Conservation (phyloP, 2,888 invertebrate species). For the Dioctria rufipes region DNA sequence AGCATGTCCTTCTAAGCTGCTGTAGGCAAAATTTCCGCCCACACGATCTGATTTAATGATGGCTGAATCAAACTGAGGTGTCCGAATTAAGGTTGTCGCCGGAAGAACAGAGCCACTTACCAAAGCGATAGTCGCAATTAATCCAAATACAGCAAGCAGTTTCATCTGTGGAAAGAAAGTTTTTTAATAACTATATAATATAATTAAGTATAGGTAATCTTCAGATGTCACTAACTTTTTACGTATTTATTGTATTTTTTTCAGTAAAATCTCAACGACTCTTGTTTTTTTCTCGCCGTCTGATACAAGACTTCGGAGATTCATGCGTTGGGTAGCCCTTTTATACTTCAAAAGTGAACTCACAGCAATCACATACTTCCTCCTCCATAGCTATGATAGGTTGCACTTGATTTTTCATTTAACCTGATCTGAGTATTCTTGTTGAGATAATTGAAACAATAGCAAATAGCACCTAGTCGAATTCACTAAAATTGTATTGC, state of each 20-base stretch:
- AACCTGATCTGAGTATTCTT: not conserved
- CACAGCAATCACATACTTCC: not conserved
- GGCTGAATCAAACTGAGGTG: conserved; percentile 72
- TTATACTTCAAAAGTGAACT: not conserved
- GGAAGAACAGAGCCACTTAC: conserved; percentile 55
- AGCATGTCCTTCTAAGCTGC: conserved; percentile 72
- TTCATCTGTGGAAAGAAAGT: conserved; percentile 52
- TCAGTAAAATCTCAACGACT: not conserved
- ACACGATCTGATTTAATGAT: conserved; percentile 72
- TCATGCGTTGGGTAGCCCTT: not conserved
- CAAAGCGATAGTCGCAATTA: conserved; percentile 32
- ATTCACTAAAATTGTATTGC: not conserved
- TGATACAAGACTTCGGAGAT: not conserved
- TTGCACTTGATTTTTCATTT: not conserved
- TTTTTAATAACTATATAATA: too few species aligned
- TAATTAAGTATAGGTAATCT: not conserved
- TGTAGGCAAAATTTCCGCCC: conserved; percentile 74
- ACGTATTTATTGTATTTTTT: not conserved
- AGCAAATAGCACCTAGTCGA: not conserved
- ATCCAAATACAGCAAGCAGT: conserved; percentile 53
- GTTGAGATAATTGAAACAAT: not conserved
- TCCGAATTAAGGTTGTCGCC: conserved; percentile 63
- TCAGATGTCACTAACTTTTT: not conserved
- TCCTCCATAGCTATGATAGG: not conserved
- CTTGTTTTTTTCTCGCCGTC: conserved; percentile 19